Evolutionary conservation across 2,113 vertebrate species (phyloP).

Genomic region (Columbina picui): DNA sequence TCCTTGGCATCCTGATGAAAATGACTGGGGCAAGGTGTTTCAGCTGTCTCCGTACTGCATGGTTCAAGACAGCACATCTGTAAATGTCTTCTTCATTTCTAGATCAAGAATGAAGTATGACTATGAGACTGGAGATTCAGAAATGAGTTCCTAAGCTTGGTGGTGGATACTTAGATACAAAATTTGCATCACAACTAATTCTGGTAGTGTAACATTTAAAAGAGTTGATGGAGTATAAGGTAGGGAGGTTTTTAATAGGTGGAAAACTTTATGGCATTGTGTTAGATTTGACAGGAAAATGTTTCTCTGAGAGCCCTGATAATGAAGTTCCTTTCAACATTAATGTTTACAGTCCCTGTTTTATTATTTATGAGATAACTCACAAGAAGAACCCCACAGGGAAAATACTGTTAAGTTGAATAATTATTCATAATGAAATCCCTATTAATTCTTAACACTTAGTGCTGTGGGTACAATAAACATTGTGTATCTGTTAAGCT

Average conservation of each 20-base stretch:
- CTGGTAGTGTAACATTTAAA: background rate
- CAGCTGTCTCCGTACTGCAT: background rate
- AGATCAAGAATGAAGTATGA: background rate
- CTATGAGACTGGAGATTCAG: background rate
- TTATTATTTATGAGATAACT: conserved; percentile 59
- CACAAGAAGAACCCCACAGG: background rate
- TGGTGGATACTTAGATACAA: background rate
- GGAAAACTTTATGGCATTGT: background rate
- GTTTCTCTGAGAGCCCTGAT: conserved; percentile 15
- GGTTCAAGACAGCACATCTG: background rate
- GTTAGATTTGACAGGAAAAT: background rate
- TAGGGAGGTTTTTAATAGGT: background rate
- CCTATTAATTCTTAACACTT: conserved; percentile 36
- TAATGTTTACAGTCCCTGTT: conserved; percentile 26
- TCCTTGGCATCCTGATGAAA: background rate
- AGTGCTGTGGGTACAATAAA: background rate
- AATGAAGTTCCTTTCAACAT: conserved; percentile 31
- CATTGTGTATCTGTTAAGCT: background rate
- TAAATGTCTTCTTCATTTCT: background rate
- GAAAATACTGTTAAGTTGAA: conserved; percentile 34
- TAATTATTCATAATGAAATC: conserved; percentile 39
- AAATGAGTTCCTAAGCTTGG: background rate
- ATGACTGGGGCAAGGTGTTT: background rate
- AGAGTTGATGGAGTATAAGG: background rate
- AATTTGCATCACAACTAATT: background rate